A percentile compares a stretch with the other conserved stretches of the same genome.
Conservation (phyloP, 2,888 invertebrate genomes). For the Tipula unca region DNA sequence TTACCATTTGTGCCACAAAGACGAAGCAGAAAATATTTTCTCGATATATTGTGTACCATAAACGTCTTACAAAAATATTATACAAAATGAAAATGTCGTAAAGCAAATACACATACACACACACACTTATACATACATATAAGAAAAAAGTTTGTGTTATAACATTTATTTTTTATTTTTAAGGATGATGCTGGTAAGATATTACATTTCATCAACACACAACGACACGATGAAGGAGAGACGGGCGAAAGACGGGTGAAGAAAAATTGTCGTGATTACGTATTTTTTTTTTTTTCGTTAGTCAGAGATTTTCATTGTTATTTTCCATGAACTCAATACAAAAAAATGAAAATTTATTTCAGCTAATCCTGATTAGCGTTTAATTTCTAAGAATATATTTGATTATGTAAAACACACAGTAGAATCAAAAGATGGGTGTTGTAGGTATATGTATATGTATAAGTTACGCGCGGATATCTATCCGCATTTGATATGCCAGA, state of each 20-base stretch:
- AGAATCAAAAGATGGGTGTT: neutral
- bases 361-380: neutral
- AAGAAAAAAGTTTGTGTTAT: neutral
- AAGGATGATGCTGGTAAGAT: neutral
- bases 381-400: neutral
- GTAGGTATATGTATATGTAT: neutral
- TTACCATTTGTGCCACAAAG: slow-evolving; percentile 14
- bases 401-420: neutral
- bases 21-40: neutral
- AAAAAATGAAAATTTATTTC: neutral
- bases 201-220: neutral
- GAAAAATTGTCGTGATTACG: neutral
- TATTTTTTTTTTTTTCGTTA: neutral
- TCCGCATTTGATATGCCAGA: neutral
- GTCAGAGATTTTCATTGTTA: neutral
- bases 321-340: neutral
- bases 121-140: neutral
- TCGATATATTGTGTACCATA: neutral
- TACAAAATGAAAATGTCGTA: neutral
- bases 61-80: neutral
- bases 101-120: neutral
- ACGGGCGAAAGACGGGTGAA: neutral
- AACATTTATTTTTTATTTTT: neutral
- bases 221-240: neutral
- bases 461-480: neutral